Evolutionary conservation across 2,113 vertebrate genomes (phyloP).

Genomic region (Spea bombifrons): DNA sequence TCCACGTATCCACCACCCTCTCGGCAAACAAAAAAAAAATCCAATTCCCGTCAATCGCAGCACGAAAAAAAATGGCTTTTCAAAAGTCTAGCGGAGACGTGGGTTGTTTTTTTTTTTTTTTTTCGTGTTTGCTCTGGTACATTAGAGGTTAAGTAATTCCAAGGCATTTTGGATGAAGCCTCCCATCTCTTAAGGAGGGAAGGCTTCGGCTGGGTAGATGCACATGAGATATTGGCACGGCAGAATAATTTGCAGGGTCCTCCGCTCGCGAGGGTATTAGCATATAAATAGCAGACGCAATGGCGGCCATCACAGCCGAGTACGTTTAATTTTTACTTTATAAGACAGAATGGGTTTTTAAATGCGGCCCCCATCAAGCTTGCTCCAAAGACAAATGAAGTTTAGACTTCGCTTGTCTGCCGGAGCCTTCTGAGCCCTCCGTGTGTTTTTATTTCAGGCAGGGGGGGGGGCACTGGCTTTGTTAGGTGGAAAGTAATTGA

Average conservation of each 20-base stretch:
- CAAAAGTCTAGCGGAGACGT: no score
- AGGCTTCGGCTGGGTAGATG: slow-evolving; percentile 64
- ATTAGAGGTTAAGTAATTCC: not conserved
- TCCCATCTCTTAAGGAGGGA: slow-evolving; percentile 57
- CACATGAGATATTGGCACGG: slow-evolving; percentile 92
- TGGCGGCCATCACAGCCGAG: slow-evolving; percentile 96
- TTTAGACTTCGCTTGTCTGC: slow-evolving; percentile 88
- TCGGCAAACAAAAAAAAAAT: no score
- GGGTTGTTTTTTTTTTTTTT: no score
- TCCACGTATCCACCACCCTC: no score
- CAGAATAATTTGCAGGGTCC: slow-evolving; percentile 96
- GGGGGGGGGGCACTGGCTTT: slow-evolving; percentile 73
- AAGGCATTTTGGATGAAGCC: slow-evolving; percentile 49
- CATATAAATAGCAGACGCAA: slow-evolving; percentile 99
- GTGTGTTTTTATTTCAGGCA: slow-evolving; percentile 59
- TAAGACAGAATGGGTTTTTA: slow-evolving; percentile 99
- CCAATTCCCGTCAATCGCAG: no score
- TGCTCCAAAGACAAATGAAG: slow-evolving; percentile 94
- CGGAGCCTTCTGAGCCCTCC: slow-evolving; percentile 79
- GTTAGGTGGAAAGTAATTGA: slow-evolving; percentile 77
- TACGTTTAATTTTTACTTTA: slow-evolving; percentile 99
- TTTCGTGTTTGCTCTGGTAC: not conserved
- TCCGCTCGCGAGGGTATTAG: slow-evolving; percentile 88
- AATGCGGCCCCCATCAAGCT: slow-evolving; percentile 92
- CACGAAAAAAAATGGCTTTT: no score